phyloP scores from a whole-genome alignment of 2,797 vertebrate genomes.

The Bufotes viridis region DNA sequence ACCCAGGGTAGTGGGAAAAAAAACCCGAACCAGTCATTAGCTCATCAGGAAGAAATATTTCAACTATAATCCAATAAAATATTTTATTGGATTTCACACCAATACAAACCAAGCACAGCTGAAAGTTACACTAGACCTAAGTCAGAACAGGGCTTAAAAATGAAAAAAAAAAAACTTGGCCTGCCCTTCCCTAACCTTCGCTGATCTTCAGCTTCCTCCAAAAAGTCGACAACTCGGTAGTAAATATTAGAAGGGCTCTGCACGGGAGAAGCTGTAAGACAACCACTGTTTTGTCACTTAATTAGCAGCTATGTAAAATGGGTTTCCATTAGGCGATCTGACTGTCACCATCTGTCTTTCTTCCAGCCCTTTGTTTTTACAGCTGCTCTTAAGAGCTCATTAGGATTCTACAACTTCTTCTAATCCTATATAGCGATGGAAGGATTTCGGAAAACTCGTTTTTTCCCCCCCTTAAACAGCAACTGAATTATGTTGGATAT shows the following conservation, averaged over 20 bases:
- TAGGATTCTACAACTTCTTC: constrained; percentile 59
- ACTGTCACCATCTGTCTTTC: constrained; percentile 67
- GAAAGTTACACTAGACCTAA: neutral
- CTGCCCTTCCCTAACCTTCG: constrained; percentile 7
- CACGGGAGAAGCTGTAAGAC: constrained; percentile 56
- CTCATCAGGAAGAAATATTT: constrained; percentile 10
- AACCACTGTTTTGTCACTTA: constrained; percentile 63
- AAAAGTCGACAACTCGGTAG: constrained; percentile 32
- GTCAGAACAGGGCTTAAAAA: neutral
- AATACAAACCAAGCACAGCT: neutral
- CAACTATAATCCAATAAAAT: neutral
- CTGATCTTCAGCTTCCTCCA: constrained; percentile 15
- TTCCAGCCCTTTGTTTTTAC: constrained; percentile 67
- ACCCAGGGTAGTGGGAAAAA: neutral
- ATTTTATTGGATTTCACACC: constrained; percentile 3
- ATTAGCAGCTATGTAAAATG: constrained; percentile 65
- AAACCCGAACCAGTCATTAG: neutral
- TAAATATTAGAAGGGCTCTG: constrained; percentile 46
- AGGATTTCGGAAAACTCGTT: constrained; percentile 42
- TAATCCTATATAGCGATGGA: constrained; percentile 58
- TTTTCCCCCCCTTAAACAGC: constrained; percentile 28
- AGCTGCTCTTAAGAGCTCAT: constrained; percentile 65
- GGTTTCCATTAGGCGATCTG: constrained; percentile 65
- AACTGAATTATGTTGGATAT: constrained; percentile 40
- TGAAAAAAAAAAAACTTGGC: neutral